A percentile compares a stretch with the other conserved stretches of the same genome.
These are phyloP conservation scores for Caenorhabditis sinica DNA, from an alignment of 2,888 invertebrate genomes.

Conservation along the genomic window DNA sequence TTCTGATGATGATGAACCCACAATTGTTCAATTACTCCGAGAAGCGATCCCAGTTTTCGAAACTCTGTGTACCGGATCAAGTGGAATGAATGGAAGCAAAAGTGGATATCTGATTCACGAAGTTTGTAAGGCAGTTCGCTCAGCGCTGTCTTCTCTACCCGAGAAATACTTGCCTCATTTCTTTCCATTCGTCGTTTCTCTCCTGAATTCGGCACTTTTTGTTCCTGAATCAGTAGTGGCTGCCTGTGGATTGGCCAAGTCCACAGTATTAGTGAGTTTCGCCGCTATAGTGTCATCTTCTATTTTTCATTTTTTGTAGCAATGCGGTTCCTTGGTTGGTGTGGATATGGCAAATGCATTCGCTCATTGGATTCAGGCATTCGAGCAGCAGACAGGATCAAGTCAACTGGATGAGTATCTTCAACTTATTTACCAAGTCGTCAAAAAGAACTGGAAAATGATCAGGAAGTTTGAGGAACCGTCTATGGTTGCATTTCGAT, in stretches of 20 bases:
- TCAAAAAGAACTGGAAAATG: slow-evolving; percentile 70
- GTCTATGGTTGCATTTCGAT: slow-evolving; percentile 36
- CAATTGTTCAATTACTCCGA: slow-evolving; percentile 59
- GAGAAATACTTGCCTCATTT: slow-evolving; percentile 44
- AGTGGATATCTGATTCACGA: slow-evolving; percentile 47
- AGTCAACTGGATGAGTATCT: slow-evolving; percentile 67
- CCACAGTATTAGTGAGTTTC: slow-evolving; percentile 65
- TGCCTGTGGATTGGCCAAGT: slow-evolving; percentile 70
- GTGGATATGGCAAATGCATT: slow-evolving; percentile 56
- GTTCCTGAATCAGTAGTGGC: slow-evolving; percentile 41
- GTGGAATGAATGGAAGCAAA: not conserved
- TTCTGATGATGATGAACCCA: slow-evolving; percentile 49
- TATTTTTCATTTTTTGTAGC: slow-evolving; percentile 22
- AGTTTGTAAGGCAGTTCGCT: slow-evolving; percentile 67
- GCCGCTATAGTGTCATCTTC: not conserved
- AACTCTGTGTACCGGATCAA: slow-evolving; percentile 27
- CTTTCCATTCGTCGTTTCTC: slow-evolving; percentile 66
- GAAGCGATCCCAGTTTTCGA: slow-evolving; percentile 70
- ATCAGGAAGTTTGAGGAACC: slow-evolving; percentile 44
- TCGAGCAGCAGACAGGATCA: slow-evolving; percentile 45
- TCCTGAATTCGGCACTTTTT: slow-evolving; percentile 65
- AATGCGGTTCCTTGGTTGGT: slow-evolving; percentile 42
- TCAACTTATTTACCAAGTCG: slow-evolving; percentile 62
- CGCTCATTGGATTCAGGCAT: slow-evolving; percentile 53
- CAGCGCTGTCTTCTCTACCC: slow-evolving; percentile 46